Base-by-base conservation (phyloP, 2,113 vertebrate species). In the Maccullochella peelii region DNA sequence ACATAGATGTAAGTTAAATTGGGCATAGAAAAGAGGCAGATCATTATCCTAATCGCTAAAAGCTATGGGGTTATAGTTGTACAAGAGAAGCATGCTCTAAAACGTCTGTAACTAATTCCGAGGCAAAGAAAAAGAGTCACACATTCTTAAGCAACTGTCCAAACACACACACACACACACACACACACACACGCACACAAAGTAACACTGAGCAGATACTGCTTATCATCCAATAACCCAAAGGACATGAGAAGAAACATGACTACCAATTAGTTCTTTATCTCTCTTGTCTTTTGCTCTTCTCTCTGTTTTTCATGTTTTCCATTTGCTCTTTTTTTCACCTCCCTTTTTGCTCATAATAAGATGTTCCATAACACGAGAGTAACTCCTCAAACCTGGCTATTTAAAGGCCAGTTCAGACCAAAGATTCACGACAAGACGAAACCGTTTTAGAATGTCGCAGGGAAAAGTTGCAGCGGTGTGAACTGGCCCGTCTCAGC, bases 11-110 rank as follows among this genome's bases (percentile, higher is more conserved):
- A 83, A 80, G 59, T 74, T 85, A 63, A 86, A 86, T 73, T 86
- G 73, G 40, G 62, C 75, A 85, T 68, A 68, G 47, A 84, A 77
- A 16, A 71, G 74, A 71, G 6, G 65, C 54, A 82, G 79, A 83
- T 83, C 69, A 88, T 90, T 86, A 84, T 63, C 58, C 47, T 86
- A 88, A 88, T 86, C 73, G 77, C 79, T 63, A 40, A 88, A 80
- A 47, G 68, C 79, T 72, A 67, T 58, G 68, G 57, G 73, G 78
- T 88, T 80, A 68, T 49, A 73, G 72, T n/a, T 76, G 1, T 73
- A 54, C 49, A 59, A 84, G 59, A 71, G 33, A 77, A 58, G 30
- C 38, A 66, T 77, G 62, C 68, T 75, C n/a, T 21, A 58, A 52
- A 82, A 70, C 67, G 30, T 75, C 65, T 80, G 8, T 10, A 59